Base-by-base conservation (phyloP, 2,797 vertebrate species). In the Silurus aristotelis region DNA sequence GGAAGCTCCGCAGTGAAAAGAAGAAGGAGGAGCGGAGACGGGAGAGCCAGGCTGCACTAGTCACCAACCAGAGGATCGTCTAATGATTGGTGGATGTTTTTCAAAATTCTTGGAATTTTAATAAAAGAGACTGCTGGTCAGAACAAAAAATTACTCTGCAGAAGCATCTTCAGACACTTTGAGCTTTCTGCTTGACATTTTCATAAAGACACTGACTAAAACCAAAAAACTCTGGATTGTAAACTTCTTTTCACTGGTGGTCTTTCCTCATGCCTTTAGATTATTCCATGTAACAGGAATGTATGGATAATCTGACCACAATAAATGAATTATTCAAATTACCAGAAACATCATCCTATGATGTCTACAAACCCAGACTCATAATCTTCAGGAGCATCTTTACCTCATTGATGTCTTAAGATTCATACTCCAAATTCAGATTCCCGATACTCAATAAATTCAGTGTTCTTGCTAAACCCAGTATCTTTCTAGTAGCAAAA, bases 41-140 rank as follows among this genome's bases (percentile, higher is more conserved):
- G n/a, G 97, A 99, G 92, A 99, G 98, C 84, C 98, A 99, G 88
- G 97, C 97, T 0, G 93, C 93, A 0, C 93, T 99, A 1, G 95
- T 99, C 80, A 92, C 93, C 0, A 95, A 96, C 89, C 97, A 96
- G 66, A 92, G 97, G 92, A 96, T 98, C 82, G 95, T 94, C 12
- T 98, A 92, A 94, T 6, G 22, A 12, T 3, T 15, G 10, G 10
- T 17, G 25, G 72, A 56, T 13, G 3, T 68, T n/a, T 2, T 38
- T 38, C 12, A n/a, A 15, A 71, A 10, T 1, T 22, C 43, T 27
- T n/a, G 10, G 20, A 58, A 60, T 55, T 14, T 56, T 38, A n/a
- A 55, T 17, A 58, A n/a, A 72, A 31, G 46, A 56, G 80, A 55
- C 17, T 52, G 80, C 27, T 46, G 58, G 58, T 63, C 58, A 58